Evolutionary conservation across 2,888 invertebrate species (phyloP), one percentile per base, ranked within the genome.

Genomic region (Strigamia maritima): DNA sequence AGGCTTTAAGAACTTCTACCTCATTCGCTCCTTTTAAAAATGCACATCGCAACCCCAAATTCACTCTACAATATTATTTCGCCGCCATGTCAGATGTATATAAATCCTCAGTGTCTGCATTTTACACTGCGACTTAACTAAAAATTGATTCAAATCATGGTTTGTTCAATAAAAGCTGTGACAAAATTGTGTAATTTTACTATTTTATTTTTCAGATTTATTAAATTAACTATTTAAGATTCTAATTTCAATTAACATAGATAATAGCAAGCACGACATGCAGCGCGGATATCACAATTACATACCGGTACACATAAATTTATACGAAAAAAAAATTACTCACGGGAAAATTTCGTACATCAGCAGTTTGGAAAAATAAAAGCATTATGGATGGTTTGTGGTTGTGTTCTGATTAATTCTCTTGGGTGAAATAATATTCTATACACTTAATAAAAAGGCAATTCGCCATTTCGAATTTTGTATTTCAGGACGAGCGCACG

Each of bases 111-210:
- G 60, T 60, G 60, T 60, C 60, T 60, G 60, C 60, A 60, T 16
- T 49, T 60, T 60, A 60, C 60, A 10, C 60, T 60, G 60, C 60
- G 60, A 60, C 60, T 60, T 60, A 60, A 60, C 60, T 60, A 60
- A 60, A 60, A 19, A 60, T 60, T 60, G 60, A 60, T 60, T 60
- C 60, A 60, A 60, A 60, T 60, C 22, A 60, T 76, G 76, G 76
- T 76, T 76, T 76, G 76, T 76, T 76, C 76, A 76, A 76, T 76
- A 76, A 76, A 76, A 76, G 38, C 24, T 76, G 24, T 40, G 38
- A 40, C 14, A 76, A 76, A 76, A 76, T 60, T 60, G 60, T 60
- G 60, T 60, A 60, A 60, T 60, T 60, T 60, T 60, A 60, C 60
- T 60, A 60, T 60, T 60, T 60, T 24, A 60, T 24, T 19, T n/a